These are phyloP conservation scores for Brachionichthys hirsutus DNA, from an alignment of 2,113 vertebrate species.

Conservation along the genomic window DNA sequence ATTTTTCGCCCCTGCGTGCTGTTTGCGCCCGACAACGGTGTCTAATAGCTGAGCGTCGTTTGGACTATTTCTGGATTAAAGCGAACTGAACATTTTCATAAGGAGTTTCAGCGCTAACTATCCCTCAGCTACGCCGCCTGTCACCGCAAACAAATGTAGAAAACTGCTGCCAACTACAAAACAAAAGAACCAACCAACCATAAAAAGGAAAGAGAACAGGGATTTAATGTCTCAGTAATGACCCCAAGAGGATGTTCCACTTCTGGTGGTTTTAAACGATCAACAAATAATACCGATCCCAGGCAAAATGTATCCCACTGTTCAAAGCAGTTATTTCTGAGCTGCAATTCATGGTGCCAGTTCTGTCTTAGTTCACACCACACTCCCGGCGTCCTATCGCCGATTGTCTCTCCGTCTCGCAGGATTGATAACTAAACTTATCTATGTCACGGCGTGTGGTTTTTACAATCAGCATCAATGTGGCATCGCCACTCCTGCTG, in stretches of 20 bases:
- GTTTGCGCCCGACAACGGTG: slow-evolving; percentile 20
- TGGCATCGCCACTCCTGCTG: no score
- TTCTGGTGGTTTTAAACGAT: slow-evolving; percentile 33
- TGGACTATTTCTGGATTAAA: slow-evolving; percentile 64
- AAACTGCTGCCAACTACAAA: slow-evolving; percentile 43
- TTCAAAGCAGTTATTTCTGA: slow-evolving; percentile 19
- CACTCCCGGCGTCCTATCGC: no score
- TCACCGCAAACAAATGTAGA: slow-evolving; percentile 48
- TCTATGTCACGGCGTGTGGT: no score
- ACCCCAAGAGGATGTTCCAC: slow-evolving; percentile 30
- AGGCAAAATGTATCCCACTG: slow-evolving; percentile 21
- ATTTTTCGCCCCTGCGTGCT: slow-evolving; percentile 2
- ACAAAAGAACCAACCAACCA: slow-evolving; percentile 21
- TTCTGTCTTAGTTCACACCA: no score
- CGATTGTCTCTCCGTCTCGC: no score
- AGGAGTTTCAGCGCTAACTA: slow-evolving; percentile 37
- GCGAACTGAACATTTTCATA: slow-evolving; percentile 43
- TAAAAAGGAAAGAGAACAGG: slow-evolving; percentile 1
- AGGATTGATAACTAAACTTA: no score
- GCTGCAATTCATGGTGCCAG: slow-evolving; percentile 2
- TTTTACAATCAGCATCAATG: no score
- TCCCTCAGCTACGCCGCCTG: slow-evolving; percentile 51
- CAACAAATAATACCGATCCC: slow-evolving; percentile 24
- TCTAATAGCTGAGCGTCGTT: slow-evolving; percentile 34
- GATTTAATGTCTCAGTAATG: slow-evolving; percentile 34